Evolutionary conservation across 2,113 vertebrate genomes (phyloP), one percentile per base, ranked within the genome.

Genomic region (Cranoglanis bouderius): DNA sequence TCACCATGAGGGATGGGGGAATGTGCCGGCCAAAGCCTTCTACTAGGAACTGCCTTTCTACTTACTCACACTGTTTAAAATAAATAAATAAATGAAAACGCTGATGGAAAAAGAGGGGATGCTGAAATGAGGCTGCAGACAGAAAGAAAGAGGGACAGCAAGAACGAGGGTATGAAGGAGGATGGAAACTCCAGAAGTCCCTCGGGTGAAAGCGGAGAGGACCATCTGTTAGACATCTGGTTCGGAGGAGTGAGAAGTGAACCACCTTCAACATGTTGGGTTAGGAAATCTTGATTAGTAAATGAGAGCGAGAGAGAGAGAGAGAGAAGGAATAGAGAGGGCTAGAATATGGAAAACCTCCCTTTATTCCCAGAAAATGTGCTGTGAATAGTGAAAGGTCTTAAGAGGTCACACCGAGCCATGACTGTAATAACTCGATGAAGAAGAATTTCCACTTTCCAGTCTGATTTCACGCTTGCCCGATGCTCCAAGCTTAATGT

Each of bases 161-260:
- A 78, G 88, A 85, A 53, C 14, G n/a, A 61, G 49, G 32, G 57
- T 24, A 43, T 70, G 65, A 85, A 67, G 61, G 63, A 88, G 82
- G 84, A 63, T 26, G 53, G 81, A 84, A 90, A 93, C 91, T 86
- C 83, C 84, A 67, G 86, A 63, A 86, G 77, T 83, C 85, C 90
- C 94, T 93, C n/a, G 65, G 85, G 91, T 84, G 90, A 80, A 88
- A 90, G 94, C 90, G 85, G 92, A 89, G 87, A 92, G 85, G 61
- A 87, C 91, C 94, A 93, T 93, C 92, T 94, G 94, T 92, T 93
- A 38, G 93, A 94, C 93, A 95, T 94, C 93, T 94, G 93, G 91
- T 51, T 32, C 35, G 6, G 3, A 91, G 81, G 88, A 93, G 89
- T 87, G 84, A 88, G 78, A 88, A 93, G 87, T 87, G 84, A 88